phyloP scores from a whole-genome alignment of 2,888 invertebrate species.

The Troilus luridus region DNA sequence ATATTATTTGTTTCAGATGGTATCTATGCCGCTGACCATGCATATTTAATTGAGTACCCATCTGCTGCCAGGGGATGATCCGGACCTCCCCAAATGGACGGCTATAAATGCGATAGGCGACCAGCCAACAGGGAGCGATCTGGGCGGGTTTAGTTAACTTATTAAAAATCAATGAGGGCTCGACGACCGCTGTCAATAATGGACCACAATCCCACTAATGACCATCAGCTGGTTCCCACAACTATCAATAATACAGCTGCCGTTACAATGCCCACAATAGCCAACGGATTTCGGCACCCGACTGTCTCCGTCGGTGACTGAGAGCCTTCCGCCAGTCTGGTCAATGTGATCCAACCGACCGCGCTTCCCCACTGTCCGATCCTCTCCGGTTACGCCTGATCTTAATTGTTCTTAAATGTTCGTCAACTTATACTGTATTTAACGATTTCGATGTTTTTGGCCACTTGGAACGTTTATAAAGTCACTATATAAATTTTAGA shows the following conservation, averaged over 20 bases:
- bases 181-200: conserved; percentile 50
- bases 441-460: too few species aligned
- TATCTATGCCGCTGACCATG: background rate
- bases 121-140: conserved; percentile 26
- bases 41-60: background rate
- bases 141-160: conserved; percentile 42
- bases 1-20: background rate
- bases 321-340: conserved; percentile 11
- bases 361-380: background rate
- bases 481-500: too few species aligned
- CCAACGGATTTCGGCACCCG: conserved; percentile 27
- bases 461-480: too few species aligned
- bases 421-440: background rate
- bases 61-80: background rate
- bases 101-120: conserved; percentile 2
- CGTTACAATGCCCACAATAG: conserved; percentile 27
- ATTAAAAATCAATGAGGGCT: conserved; percentile 53
- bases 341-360: conserved; percentile 24
- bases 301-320: conserved; percentile 39
- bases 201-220: conserved; percentile 53
- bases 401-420: background rate
- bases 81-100: background rate
- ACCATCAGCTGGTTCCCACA: conserved; percentile 51
- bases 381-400: conserved; percentile 16
- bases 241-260: conserved; percentile 56